Evolutionary conservation across 2,113 vertebrate species (phyloP).

Genomic region (Poecile atricapillus): DNA sequence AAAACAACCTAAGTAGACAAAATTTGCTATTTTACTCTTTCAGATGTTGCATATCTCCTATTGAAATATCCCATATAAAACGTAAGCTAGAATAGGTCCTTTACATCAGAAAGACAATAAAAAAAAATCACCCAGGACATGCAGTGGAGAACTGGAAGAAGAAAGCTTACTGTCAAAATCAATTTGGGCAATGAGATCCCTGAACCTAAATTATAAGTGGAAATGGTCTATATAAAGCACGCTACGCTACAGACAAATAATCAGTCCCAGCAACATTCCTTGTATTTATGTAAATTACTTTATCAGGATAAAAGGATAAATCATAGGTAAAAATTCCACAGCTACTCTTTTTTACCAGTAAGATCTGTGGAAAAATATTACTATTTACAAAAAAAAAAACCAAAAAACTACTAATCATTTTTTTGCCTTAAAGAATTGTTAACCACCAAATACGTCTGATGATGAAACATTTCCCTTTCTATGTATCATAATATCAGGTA

Average conservation of each 20-base stretch:
- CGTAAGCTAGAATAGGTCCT: neutral
- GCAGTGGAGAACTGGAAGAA: neutral
- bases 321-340: neutral
- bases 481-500: neutral
- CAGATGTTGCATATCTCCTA: neutral
- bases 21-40: neutral
- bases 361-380: neutral
- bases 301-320: neutral
- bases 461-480: neutral
- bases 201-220: neutral
- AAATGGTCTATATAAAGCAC: neutral
- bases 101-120: neutral
- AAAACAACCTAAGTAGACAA: neutral
- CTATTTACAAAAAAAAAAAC: neutral
- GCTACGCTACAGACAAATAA: neutral
- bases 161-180: neutral
- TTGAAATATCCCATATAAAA: neutral
- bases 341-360: neutral
- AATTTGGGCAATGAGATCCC: neutral
- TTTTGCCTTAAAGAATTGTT: neutral
- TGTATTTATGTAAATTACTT: neutral
- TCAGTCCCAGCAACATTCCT: neutral
- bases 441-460: neutral
- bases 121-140: neutral
- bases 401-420: fast-evolving